Evolutionary conservation across 92 coral and sea anemone species (phyloP).

Genomic region (Epizoanthus rinbou): DNA sequence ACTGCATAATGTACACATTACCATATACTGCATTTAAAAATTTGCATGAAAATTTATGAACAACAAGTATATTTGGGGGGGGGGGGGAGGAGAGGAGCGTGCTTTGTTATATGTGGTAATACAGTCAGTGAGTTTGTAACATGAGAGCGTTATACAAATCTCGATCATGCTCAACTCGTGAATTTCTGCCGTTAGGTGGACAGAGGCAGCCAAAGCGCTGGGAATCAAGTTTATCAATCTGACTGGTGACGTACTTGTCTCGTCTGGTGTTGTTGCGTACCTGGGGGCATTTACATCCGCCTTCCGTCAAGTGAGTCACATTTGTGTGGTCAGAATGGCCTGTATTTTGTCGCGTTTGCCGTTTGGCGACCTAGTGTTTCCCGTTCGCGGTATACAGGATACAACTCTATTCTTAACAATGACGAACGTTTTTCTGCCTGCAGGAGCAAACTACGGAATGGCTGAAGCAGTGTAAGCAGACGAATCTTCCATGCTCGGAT

Average conservation of each 20-base stretch:
- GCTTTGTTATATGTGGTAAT: no score
- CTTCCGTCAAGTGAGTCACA: constrained; percentile 78
- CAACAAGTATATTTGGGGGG: background rate
- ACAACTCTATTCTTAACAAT: no score
- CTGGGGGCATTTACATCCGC: constrained; percentile 97
- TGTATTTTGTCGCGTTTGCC: no score
- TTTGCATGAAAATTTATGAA: no score
- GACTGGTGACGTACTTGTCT: constrained; percentile 93
- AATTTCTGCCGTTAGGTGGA: constrained; percentile 71
- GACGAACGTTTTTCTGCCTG: background rate
- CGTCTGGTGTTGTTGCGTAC: constrained; percentile 96
- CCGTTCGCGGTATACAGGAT: no score
- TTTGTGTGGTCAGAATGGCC: no score
- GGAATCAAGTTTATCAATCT: constrained; percentile 85
- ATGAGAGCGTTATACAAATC: background rate
- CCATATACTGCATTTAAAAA: no score
- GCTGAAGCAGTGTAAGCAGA: constrained; percentile 70
- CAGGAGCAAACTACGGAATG: constrained; percentile 88
- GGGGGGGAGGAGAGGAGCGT: background rate
- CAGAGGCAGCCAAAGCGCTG: constrained; percentile 91
- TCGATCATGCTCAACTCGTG: background rate
- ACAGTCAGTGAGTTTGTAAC: background rate
- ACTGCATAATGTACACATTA: no score
- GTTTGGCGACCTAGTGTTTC: no score
- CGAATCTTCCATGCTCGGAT: constrained; percentile 89